Percentiles rank a stretch among this genome's conserved stretches.
Conservation (phyloP, 2,113 vertebrate genomes). For the Eupsittula cactorum region DNA sequence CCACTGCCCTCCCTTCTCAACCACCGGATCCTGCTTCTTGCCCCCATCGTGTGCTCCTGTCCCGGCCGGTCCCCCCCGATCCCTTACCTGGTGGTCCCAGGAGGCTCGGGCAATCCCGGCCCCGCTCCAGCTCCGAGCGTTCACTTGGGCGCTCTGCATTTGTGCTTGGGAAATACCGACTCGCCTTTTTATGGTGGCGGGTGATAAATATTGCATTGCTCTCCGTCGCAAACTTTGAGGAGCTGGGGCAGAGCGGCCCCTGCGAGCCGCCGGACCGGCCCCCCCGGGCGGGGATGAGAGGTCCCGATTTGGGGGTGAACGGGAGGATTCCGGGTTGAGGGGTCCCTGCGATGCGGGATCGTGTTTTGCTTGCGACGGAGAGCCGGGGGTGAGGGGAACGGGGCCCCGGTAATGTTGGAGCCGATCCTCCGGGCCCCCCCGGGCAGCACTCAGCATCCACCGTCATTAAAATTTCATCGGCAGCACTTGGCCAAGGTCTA, state of each 20-base stretch:
- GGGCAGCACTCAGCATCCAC: slow-evolving; percentile 90
- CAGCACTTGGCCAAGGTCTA: slow-evolving; percentile 94
- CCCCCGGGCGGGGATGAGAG: neutral
- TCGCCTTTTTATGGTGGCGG: slow-evolving; percentile 68
- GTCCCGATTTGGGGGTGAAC: neutral
- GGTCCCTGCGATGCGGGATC: neutral
- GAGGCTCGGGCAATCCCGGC: neutral
- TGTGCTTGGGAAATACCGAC: slow-evolving; percentile 55
- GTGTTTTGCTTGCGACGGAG: neutral
- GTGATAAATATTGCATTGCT: slow-evolving; percentile 81
- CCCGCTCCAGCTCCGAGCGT: neutral
- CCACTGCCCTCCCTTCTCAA: neutral
- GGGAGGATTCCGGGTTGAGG: neutral
- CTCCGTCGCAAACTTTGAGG: slow-evolving; percentile 71
- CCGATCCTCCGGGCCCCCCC: slow-evolving; percentile 84
- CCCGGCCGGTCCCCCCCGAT: neutral
- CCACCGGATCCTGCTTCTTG: neutral
- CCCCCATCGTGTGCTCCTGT: neutral
- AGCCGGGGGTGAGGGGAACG: slow-evolving; percentile 1
- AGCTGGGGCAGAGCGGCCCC: slow-evolving; percentile 46
- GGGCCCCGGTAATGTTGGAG: slow-evolving; percentile 87
- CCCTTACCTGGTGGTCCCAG: neutral
- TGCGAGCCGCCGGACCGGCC: neutral
- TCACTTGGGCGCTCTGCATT: slow-evolving; percentile 54
- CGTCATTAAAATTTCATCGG: slow-evolving; percentile 94